phyloP scores from a whole-genome alignment of 2,113 vertebrate species.

The Calidris pugnax region DNA sequence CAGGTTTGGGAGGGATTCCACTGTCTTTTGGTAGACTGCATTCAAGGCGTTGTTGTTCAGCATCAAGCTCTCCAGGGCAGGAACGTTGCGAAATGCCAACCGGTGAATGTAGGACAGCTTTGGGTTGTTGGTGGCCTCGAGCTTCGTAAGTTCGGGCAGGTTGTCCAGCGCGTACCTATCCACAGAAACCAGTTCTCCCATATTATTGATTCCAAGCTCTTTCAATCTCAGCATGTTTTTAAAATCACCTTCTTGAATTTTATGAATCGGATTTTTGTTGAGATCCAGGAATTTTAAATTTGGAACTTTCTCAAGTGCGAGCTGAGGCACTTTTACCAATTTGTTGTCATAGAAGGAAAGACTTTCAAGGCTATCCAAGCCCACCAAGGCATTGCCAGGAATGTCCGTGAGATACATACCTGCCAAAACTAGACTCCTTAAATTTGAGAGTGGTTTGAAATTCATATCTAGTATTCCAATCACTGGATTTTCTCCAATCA shows the following conservation, averaged over 20 bases:
- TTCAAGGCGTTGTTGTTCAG: slow-evolving; percentile 95
- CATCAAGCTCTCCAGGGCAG: slow-evolving; percentile 96
- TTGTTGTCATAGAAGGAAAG: slow-evolving; percentile 98
- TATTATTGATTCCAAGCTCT: slow-evolving; percentile 96
- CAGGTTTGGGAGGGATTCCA: slow-evolving; percentile 90
- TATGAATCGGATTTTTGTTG: slow-evolving; percentile 96
- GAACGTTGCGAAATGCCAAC: slow-evolving; percentile 90
- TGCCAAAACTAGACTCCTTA: slow-evolving; percentile 93
- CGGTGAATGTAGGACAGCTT: slow-evolving; percentile 92
- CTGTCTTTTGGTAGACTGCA: slow-evolving; percentile 89
- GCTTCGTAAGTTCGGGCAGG: slow-evolving; percentile 94
- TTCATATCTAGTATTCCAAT: slow-evolving; percentile 94
- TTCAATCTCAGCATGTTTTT: slow-evolving; percentile 93
- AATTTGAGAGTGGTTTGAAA: slow-evolving; percentile 89
- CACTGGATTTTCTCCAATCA: slow-evolving; percentile 98
- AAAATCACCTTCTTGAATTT: slow-evolving; percentile 95
- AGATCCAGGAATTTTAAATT: slow-evolving; percentile 97
- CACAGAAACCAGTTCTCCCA: slow-evolving; percentile 93
- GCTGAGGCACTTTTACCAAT: slow-evolving; percentile 88
- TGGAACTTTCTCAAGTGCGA: slow-evolving; percentile 92
- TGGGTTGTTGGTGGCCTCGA: slow-evolving; percentile 97
- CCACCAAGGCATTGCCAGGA: slow-evolving; percentile 94
- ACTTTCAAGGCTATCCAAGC: slow-evolving; percentile 95
- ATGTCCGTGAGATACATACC: slow-evolving; percentile 97
- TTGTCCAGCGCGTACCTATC: slow-evolving; percentile 92